phyloP scores from a whole-genome alignment of 2,888 invertebrate species.

The Buathra laborator region DNA sequence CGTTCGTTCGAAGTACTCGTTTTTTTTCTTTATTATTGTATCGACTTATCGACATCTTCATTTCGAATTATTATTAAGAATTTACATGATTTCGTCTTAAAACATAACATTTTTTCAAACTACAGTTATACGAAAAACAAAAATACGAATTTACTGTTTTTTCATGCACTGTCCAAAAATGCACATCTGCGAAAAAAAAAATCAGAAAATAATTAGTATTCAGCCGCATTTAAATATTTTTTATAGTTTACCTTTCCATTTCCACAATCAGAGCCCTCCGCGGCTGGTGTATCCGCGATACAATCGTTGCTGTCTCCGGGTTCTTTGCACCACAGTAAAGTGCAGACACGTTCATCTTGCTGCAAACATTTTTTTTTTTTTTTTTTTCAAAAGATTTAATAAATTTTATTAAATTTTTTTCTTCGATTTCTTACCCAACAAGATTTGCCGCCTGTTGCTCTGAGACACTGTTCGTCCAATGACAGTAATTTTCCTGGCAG shows the following conservation, averaged over 20 bases:
- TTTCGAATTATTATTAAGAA: no score
- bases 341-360: constrained; percentile 59
- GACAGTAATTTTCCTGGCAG: constrained; percentile 63
- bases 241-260: constrained; percentile 27
- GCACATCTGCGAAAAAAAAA: constrained; percentile 42
- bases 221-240: not conserved
- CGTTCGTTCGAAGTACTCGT: not conserved
- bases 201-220: not conserved
- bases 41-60: no score
- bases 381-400: not conserved
- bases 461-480: constrained; percentile 63
- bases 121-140: not conserved
- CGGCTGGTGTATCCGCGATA: constrained; percentile 56
- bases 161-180: constrained; percentile 47
- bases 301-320: constrained; percentile 48
- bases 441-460: constrained; percentile 53
- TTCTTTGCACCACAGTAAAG: constrained; percentile 58
- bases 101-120: no score
- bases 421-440: constrained; percentile 51
- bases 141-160: not conserved
- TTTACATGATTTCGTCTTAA: no score
- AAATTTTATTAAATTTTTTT: not conserved
- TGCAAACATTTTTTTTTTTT: constrained; percentile 23
- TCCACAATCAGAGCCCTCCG: constrained; percentile 56
- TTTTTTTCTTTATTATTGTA: not conserved